These are phyloP conservation scores for Galaxias olidus DNA, from an alignment of 2,797 vertebrate species.

Conservation along the genomic window DNA sequence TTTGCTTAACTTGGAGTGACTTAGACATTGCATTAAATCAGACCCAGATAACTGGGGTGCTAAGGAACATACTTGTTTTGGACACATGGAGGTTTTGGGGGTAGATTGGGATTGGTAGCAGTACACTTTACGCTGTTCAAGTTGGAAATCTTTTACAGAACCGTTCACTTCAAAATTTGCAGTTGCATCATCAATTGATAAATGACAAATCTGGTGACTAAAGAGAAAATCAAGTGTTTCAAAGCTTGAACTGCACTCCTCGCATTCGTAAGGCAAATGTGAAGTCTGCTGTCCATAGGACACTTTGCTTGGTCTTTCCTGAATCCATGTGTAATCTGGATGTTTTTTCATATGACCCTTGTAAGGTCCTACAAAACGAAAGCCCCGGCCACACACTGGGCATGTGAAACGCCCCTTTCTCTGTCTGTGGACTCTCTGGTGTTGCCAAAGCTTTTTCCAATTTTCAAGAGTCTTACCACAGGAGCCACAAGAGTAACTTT, in stretches of 20 bases:
- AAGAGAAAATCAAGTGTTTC: conserved; percentile 73
- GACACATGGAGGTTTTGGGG: background rate
- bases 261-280: conserved; percentile 75
- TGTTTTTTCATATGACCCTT: conserved; percentile 75
- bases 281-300: conserved; percentile 10
- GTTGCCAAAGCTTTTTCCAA: conserved; percentile 78
- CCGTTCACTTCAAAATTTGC: conserved; percentile 13
- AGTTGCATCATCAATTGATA: conserved; percentile 38
- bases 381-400: conserved; percentile 69
- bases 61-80: conserved; percentile 10
- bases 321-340: conserved; percentile 65
- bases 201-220: conserved; percentile 74
- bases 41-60: background rate
- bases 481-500: conserved; percentile 68
- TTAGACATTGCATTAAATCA: conserved; percentile 23
- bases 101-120: background rate
- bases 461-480: conserved; percentile 72
- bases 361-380: conserved; percentile 72
- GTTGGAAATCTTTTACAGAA: background rate
- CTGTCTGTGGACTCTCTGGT: conserved; percentile 77
- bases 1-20: conserved; percentile 7
- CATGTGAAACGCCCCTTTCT: conserved; percentile 73
- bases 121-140: conserved; percentile 15
- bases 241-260: conserved; percentile 70
- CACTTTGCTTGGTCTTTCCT: conserved; percentile 48